Conservation (phyloP, 2,113 vertebrate species). For the Malurus elegans region DNA sequence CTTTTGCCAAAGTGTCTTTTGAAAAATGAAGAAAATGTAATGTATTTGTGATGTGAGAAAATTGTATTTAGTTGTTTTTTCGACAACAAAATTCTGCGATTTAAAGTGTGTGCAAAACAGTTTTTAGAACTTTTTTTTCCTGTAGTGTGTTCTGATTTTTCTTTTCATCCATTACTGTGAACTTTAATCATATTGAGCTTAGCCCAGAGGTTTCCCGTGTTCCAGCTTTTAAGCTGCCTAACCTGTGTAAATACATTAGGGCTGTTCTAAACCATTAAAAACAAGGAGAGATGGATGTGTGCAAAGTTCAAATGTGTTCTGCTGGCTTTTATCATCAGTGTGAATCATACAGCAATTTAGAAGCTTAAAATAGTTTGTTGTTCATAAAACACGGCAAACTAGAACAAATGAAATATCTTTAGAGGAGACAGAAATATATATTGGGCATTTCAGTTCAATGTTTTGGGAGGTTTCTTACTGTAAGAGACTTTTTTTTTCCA, state of each 20-base stretch:
- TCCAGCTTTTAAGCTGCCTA: constrained; percentile 37
- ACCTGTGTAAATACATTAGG: constrained; percentile 55
- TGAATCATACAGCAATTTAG: constrained; percentile 49
- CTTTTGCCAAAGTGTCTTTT: background rate
- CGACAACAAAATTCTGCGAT: background rate
- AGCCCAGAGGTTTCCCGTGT: constrained; percentile 32
- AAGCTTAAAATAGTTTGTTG: constrained; percentile 47
- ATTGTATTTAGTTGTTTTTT: background rate
- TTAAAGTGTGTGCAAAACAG: background rate
- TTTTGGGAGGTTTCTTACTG: constrained; percentile 4
- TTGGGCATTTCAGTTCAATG: background rate
- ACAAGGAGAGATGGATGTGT: constrained; percentile 32
- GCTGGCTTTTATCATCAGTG: constrained; percentile 36
- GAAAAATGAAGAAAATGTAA: background rate
- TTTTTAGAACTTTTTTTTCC: background rate
- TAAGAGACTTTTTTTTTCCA: background rate
- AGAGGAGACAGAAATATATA: background rate
- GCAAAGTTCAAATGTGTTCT: constrained; percentile 42
- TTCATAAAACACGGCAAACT: constrained; percentile 26
- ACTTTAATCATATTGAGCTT: constrained; percentile 8
- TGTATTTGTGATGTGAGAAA: background rate
- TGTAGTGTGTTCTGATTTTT: background rate
- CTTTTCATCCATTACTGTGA: constrained; percentile 10
- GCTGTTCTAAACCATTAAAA: constrained; percentile 44
- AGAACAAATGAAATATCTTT: constrained; percentile 8